A percentile compares a stretch with the other conserved stretches of the same genome.
phyloP scores from a whole-genome alignment of 1,140 invertebrate genomes.

The Lucilia cuprina region DNA sequence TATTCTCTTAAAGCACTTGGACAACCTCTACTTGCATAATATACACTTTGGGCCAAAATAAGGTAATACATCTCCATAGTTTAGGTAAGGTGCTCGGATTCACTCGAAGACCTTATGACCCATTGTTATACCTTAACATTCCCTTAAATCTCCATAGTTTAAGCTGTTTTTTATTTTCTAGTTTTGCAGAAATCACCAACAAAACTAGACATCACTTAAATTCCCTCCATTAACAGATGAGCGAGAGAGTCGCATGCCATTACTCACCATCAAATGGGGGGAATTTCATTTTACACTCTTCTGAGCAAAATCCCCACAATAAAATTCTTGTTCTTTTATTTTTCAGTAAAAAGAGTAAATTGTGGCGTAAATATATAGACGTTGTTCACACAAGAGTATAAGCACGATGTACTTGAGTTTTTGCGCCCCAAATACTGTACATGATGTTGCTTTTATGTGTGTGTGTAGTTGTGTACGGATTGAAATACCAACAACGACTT shows the following conservation, averaged over 20 bases:
- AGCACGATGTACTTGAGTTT: neutral
- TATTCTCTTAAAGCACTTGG: too few relatives aligned
- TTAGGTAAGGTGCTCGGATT: too few relatives aligned
- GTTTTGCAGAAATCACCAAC: too few relatives aligned
- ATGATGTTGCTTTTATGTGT: neutral
- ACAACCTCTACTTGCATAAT: too few relatives aligned
- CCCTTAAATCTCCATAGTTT: too few relatives aligned
- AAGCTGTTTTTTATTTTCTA: too few relatives aligned
- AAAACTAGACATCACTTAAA: too few relatives aligned
- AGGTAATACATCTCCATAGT: too few relatives aligned
- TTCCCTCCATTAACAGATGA: neutral
- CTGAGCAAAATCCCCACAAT: neutral
- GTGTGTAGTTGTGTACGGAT: neutral
- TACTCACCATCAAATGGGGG: neutral
- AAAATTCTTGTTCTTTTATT: neutral
- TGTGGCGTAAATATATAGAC: neutral
- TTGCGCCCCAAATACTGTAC: neutral
- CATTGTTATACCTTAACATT: too few relatives aligned
- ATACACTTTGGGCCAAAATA: too few relatives aligned
- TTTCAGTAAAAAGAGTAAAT: neutral
- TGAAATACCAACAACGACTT: neutral
- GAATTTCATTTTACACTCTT: neutral
- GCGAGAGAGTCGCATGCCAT: neutral
- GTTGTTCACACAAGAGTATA: neutral
- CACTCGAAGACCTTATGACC: too few relatives aligned